A percentile compares a stretch with the other conserved stretches of the same genome.
phyloP scores from a whole-genome alignment of 1,140 invertebrate species.

The Andricus grossulariae region DNA sequence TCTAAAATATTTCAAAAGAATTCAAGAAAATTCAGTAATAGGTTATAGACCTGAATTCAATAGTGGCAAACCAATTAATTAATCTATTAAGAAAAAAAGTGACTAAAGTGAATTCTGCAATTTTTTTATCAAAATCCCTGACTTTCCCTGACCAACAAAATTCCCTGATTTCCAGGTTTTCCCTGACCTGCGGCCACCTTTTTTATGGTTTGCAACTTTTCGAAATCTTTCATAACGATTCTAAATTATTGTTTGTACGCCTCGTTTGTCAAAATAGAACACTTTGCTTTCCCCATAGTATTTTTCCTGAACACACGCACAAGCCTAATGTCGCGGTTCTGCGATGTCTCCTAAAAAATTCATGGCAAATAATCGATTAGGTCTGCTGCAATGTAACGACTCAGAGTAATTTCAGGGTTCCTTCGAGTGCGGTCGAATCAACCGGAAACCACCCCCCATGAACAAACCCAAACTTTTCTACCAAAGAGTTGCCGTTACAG shows the following conservation, averaged over 20 bases:
- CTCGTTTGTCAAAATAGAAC: conserved; percentile 52
- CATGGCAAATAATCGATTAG: conserved; percentile 58
- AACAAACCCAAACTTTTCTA: too few relatives aligned
- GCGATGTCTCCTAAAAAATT: conserved; percentile 57
- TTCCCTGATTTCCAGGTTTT: too few relatives aligned
- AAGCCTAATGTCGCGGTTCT: conserved; percentile 37
- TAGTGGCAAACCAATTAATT: too few relatives aligned
- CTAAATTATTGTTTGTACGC: conserved; percentile 56
- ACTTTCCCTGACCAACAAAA: too few relatives aligned
- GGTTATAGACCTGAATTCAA: too few relatives aligned
- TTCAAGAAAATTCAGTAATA: too few relatives aligned
- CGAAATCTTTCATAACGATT: conserved; percentile 16
- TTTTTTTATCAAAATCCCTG: neutral
- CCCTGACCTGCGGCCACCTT: too few relatives aligned
- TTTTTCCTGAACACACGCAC: conserved; percentile 53
- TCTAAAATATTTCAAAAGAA: too few relatives aligned
- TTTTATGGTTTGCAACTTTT: too few relatives aligned
- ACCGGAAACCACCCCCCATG: neutral
- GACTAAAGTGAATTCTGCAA: neutral
- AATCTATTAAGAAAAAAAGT: too few relatives aligned
- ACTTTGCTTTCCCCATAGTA: conserved; percentile 49
- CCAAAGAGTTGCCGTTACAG: too few relatives aligned
- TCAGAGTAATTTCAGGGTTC: conserved; percentile 54
- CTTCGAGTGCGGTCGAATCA: conserved; percentile 43
- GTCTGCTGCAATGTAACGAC: conserved; percentile 54